Base-by-base conservation (phyloP, 2,888 invertebrate species). In the Agrotis segetum region DNA sequence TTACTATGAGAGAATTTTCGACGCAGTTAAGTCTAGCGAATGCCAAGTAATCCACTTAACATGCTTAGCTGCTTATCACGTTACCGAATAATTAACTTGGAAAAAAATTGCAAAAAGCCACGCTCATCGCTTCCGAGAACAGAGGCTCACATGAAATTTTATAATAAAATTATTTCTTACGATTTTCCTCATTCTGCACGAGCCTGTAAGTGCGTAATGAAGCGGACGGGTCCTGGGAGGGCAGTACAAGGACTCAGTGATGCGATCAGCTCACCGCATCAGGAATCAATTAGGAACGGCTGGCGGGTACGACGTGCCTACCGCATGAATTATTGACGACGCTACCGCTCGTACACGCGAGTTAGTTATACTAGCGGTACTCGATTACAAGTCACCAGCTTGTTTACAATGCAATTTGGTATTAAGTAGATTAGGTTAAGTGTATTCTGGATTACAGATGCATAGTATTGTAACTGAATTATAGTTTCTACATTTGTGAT, bases 221-320 rank as follows among this genome's bases (percentile, higher is more conserved):
- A 92, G 93, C 95, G 94, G 89, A 89, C 84, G 90, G 92, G 90
- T 93, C 93, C 91, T 92, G 90, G 84, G 92, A 93, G 93, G 92
- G 92, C 91, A 91, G 92, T 88, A 92, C 90, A 95, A 94, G 94
- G 92, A 94, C 92, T 90, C 95, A 94, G 94, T 94, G 95, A 95
- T 94, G 95, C 95, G 95, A 92, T 92, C 93, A 90, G 92, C 92
- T 93, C 93, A 91, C 93, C 92, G 93, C 94, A 94, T 95, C 96
- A 96, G 95, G 94, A 95, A 95, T 96, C 96, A 96, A 96, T 96
- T 95, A 95, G 93, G 94, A 92, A 92, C 94, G 94, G 93, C 94
- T 92, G 93, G 90, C 92, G 92, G 92, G 94, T 91, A 93, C 94
- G 92, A 92, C 92, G 94, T 92, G 94, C 92, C 94, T 94, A 92